These are phyloP conservation scores for Sinocyclocheilus grahami DNA, from an alignment of 2,113 vertebrate species.

Conservation along the genomic window DNA sequence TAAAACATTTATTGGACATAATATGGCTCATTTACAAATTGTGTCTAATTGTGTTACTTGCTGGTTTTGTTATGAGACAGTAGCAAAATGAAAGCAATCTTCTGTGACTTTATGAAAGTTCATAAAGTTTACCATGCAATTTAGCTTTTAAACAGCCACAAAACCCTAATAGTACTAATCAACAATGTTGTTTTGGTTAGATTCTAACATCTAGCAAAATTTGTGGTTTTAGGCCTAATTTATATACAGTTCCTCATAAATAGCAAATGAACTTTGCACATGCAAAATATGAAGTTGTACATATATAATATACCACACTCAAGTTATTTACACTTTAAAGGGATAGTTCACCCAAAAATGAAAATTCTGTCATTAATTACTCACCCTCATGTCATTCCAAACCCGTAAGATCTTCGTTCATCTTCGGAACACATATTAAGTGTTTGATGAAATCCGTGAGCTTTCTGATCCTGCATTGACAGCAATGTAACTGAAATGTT, in stretches of 20 bases:
- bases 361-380: too few relatives aligned
- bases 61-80: neutral
- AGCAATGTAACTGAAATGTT: too few relatives aligned
- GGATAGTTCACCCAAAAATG: too few relatives aligned
- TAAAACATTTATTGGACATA: neutral
- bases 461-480: too few relatives aligned
- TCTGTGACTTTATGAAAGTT: neutral
- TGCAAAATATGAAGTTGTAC: neutral
- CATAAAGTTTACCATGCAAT: neutral
- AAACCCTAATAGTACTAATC: neutral
- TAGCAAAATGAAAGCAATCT: neutral
- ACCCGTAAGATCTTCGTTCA: too few relatives aligned
- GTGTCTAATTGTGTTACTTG: neutral
- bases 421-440: too few relatives aligned
- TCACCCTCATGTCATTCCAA: too few relatives aligned
- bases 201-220: neutral
- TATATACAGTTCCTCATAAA: conserved; percentile 27
- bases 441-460: too few relatives aligned
- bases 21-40: neutral
- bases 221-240: too few relatives aligned
- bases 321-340: neutral
- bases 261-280: conserved; percentile 16
- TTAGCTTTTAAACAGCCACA: neutral
- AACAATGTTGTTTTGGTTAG: neutral
- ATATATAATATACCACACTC: neutral